phyloP scores from a whole-genome alignment of 2,888 invertebrate species.

The Endotricha flammealis region DNA sequence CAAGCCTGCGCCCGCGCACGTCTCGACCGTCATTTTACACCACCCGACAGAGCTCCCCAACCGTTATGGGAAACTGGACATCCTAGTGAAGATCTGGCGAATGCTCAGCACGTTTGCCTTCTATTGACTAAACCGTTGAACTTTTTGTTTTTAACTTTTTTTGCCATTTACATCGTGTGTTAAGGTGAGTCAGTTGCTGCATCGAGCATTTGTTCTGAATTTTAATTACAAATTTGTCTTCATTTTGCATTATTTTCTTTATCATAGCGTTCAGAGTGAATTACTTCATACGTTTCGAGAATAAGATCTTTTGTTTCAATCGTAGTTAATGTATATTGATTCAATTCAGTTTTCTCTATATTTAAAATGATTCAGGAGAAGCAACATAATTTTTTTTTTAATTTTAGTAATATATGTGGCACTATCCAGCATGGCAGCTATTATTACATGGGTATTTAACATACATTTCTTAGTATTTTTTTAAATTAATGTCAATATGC shows the following conservation, averaged over 20 bases:
- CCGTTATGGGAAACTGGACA: conserved; percentile 60
- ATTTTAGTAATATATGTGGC: too few relatives aligned
- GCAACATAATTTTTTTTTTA: too few relatives aligned
- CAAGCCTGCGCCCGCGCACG: conserved; percentile 43
- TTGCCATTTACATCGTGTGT: conserved; percentile 23
- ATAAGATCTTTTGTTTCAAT: not conserved
- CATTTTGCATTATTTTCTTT: conserved; percentile 16
- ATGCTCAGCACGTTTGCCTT: conserved; percentile 51
- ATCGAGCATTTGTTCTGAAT: conserved; percentile 1
- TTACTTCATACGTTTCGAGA: not conserved
- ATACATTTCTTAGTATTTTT: too few relatives aligned
- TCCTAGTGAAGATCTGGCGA: conserved; percentile 42
- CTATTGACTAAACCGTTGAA: conserved; percentile 43
- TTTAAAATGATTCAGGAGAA: too few relatives aligned
- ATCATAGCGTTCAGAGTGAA: not conserved
- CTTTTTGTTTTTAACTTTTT: conserved; percentile 41
- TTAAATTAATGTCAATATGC: too few relatives aligned
- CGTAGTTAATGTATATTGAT: not conserved
- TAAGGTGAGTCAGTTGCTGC: conserved; percentile 17
- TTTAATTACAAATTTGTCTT: conserved; percentile 5
- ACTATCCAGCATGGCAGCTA: too few relatives aligned
- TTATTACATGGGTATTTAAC: too few relatives aligned
- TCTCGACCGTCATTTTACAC: conserved; percentile 47
- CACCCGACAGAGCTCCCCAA: conserved; percentile 51
- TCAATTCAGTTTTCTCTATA: too few relatives aligned